Evolutionary conservation across 2,888 invertebrate species (phyloP).

Genomic region (Cybosia mesomella): DNA sequence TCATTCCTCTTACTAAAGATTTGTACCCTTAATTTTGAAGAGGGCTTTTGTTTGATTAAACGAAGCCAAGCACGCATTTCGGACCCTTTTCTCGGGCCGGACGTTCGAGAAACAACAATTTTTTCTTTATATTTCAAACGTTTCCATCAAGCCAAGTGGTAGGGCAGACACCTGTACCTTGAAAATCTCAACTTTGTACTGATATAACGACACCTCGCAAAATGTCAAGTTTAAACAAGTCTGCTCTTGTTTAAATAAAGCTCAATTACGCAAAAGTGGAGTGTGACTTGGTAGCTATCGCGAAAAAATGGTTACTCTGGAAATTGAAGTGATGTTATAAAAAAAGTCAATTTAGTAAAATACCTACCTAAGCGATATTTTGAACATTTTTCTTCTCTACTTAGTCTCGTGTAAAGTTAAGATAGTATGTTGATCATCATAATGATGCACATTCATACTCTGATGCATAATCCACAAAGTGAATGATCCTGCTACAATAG

Average conservation of each 20-base stretch:
- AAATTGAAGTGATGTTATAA: neutral
- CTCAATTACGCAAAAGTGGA: conserved; percentile 31
- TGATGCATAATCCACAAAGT: too few species aligned
- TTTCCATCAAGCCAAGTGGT: conserved; percentile 31
- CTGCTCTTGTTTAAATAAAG: conserved; percentile 24
- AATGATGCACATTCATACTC: too few species aligned
- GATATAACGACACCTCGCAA: conserved; percentile 37
- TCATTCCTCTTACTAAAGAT: conserved; percentile 29
- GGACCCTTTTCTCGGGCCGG: conserved; percentile 24
- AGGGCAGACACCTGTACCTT: conserved; percentile 43
- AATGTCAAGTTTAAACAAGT: conserved; percentile 49
- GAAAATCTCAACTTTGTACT: conserved; percentile 33
- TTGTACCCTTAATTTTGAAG: conserved; percentile 49
- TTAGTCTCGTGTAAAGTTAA: too few species aligned
- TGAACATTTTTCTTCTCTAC: too few species aligned
- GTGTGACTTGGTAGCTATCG: neutral
- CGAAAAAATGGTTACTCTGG: neutral
- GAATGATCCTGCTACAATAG: too few species aligned
- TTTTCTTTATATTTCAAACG: conserved; percentile 43
- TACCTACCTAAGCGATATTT: too few species aligned
- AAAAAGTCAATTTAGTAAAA: neutral
- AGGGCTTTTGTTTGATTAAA: conserved; percentile 53
- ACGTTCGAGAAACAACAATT: conserved; percentile 26
- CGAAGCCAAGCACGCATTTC: conserved; percentile 45
- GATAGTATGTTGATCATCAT: too few species aligned